Percentiles rank a stretch among this genome's conserved stretches.
phyloP scores from a whole-genome alignment of 2,113 vertebrate genomes.

The Agapornis roseicollis region DNA sequence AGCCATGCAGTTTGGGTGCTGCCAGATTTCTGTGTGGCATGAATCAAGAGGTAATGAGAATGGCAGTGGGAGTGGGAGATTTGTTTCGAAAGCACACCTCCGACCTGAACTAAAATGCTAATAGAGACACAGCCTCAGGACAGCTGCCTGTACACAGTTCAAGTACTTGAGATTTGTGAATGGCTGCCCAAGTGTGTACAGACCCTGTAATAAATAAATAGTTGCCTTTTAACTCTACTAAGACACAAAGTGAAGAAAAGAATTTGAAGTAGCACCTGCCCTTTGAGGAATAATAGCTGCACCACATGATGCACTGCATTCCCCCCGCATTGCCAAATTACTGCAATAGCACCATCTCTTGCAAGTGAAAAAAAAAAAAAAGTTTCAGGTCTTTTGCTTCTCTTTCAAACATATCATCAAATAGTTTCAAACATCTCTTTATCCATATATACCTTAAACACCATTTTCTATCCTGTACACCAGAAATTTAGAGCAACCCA shows the following conservation, averaged over 20 bases:
- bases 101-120: not conserved
- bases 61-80: not conserved
- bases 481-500: not conserved
- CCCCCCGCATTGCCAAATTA: not conserved
- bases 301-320: too few relatives aligned
- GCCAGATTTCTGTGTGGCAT: not conserved
- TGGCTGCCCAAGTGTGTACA: not conserved
- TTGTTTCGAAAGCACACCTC: not conserved
- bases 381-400: not conserved
- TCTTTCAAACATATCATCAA: not conserved
- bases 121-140: not conserved
- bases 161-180: not conserved
- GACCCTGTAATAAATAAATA: not conserved
- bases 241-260: not conserved
- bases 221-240: not conserved
- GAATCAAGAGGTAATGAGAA: not conserved
- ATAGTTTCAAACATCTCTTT: not conserved
- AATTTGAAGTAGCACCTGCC: not conserved
- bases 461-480: not conserved
- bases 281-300: not conserved
- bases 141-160: not conserved
- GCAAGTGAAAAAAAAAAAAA: not conserved
- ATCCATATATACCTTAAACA: not conserved
- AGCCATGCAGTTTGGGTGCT: not conserved
- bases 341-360: not conserved